A percentile compares a stretch with the other conserved stretches of the same genome.
These are phyloP conservation scores for Paracentrotus lividus DNA, from an alignment of 53 echinoderm and acorn worm species.

Conservation along the genomic window DNA sequence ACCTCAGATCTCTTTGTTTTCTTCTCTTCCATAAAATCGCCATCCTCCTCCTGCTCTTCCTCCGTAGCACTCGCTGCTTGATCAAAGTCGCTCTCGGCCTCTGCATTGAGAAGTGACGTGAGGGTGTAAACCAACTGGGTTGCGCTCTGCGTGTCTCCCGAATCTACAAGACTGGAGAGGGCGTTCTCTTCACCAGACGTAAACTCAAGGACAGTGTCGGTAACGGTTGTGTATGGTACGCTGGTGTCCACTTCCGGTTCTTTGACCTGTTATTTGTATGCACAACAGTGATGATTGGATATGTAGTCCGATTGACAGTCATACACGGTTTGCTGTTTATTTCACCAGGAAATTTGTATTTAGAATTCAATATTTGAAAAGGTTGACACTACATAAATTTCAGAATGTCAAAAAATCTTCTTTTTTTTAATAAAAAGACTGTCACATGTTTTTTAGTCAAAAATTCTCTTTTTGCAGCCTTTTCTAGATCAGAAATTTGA, in stretches of 20 bases:
- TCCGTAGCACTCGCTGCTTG: slow-evolving; percentile 6
- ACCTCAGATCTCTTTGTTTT: slow-evolving; percentile 73
- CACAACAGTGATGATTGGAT: not conserved
- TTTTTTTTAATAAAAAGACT: too few species aligned
- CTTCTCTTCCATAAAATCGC: slow-evolving; percentile 45
- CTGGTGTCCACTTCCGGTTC: slow-evolving; percentile 3
- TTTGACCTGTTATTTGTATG: not conserved
- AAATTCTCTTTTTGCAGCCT: too few species aligned
- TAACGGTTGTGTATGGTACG: slow-evolving; percentile 37
- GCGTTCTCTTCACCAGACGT: slow-evolving; percentile 79
- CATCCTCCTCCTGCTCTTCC: slow-evolving; percentile 58
- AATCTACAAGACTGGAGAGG: slow-evolving; percentile 76
- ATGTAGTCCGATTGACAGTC: too few species aligned
- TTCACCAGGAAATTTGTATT: too few species aligned
- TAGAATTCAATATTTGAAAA: not conserved
- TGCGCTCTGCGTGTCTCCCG: slow-evolving; percentile 83
- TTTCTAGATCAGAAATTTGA: too few species aligned
- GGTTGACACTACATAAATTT: too few species aligned
- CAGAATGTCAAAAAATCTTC: too few species aligned
- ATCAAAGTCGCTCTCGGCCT: slow-evolving; percentile 75
- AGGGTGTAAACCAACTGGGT: slow-evolving; percentile 86
- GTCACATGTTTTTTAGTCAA: too few species aligned
- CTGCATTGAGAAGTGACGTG: slow-evolving; percentile 85
- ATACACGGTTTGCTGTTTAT: too few species aligned
- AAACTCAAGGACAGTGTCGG: slow-evolving; percentile 73